Conservation (phyloP, 1,140 invertebrate species). For the Drosophila baimaii region DNA sequence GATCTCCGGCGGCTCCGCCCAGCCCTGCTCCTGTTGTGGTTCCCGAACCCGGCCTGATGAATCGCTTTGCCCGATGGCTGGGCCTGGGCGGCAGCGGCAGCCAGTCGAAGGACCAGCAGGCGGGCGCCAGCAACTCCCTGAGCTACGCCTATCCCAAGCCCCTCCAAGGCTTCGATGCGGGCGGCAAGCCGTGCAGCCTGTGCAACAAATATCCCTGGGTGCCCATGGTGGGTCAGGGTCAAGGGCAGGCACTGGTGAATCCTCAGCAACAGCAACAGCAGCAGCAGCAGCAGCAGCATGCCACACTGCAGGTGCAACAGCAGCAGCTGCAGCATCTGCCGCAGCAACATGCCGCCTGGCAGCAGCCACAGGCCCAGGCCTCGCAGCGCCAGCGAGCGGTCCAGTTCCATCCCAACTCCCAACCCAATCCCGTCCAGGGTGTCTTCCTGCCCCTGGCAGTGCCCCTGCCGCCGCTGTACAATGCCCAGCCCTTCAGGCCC, state of each 20-base stretch:
- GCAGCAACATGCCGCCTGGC: conserved; percentile 40
- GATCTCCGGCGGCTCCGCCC: conserved; percentile 10
- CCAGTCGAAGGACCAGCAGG: conserved; percentile 57
- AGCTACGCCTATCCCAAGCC: conserved; percentile 74
- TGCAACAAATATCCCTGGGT: conserved; percentile 92
- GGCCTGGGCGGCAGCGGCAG: conserved; percentile 66
- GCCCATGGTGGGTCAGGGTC: conserved; percentile 86
- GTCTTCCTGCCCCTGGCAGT: conserved; percentile 84
- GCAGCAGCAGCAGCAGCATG: conserved; percentile 61
- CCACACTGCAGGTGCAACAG: conserved; percentile 37
- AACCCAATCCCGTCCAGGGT: conserved; percentile 7
- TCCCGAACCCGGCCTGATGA: conserved; percentile 67
- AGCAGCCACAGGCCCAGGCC: conserved; percentile 58
- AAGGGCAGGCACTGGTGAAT: no score
- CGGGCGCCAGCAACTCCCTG: conserved; percentile 43
- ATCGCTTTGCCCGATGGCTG: conserved; percentile 78
- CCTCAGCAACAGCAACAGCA: conserved; percentile 41
- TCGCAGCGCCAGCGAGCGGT: conserved; percentile 74
- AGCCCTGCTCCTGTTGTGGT: not conserved
- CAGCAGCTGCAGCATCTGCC: conserved; percentile 59
- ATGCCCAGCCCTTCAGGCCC: conserved; percentile 85
- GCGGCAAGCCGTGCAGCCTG: conserved; percentile 86
- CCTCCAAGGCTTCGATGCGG: conserved; percentile 64
- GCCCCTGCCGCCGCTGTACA: conserved; percentile 86
- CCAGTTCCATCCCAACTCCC: conserved; percentile 60